Percentiles rank a stretch among this genome's conserved stretches.
These are phyloP conservation scores for Ceraclea dissimilis DNA, from an alignment of 2,888 invertebrate genomes.

Conservation along the genomic window DNA sequence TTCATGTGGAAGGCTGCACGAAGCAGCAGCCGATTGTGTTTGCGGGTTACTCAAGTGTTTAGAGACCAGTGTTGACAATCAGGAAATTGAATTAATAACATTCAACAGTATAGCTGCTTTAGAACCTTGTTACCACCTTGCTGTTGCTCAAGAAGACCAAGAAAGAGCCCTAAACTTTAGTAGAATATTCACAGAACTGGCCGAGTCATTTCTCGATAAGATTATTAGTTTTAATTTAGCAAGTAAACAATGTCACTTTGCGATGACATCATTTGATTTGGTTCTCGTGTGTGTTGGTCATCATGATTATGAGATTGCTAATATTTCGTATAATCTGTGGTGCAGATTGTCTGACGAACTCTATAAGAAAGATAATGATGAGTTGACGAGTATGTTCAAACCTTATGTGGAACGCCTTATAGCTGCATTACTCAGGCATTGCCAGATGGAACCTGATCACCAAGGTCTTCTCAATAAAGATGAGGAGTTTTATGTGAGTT, in stretches of 20 bases:
- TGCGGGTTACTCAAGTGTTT: slow-evolving; percentile 79
- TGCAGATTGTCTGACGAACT: slow-evolving; percentile 90
- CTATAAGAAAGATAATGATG: slow-evolving; percentile 78
- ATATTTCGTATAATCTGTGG: slow-evolving; percentile 96
- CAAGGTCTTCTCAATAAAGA: slow-evolving; percentile 77
- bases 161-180: slow-evolving; percentile 93
- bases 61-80: slow-evolving; percentile 66
- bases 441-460: slow-evolving; percentile 93
- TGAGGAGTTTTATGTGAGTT: slow-evolving; percentile 67
- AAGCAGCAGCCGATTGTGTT: slow-evolving; percentile 84
- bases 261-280: slow-evolving; percentile 78
- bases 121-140: slow-evolving; percentile 80
- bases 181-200: slow-evolving; percentile 89
- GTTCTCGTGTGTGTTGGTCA: slow-evolving; percentile 90
- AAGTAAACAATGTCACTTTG: slow-evolving; percentile 61
- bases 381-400: slow-evolving; percentile 73
- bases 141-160: slow-evolving; percentile 88
- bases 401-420: slow-evolving; percentile 90
- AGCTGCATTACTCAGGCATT: slow-evolving; percentile 82
- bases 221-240: slow-evolving; percentile 60
- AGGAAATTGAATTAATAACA: slow-evolving; percentile 67
- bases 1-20: slow-evolving; percentile 63
- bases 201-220: slow-evolving; percentile 81
- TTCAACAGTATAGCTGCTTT: slow-evolving; percentile 75
- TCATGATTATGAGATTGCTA: slow-evolving; percentile 93